Evolutionary conservation across 2,797 vertebrate genomes (phyloP).

Genomic region (Aselliscus stoliczkanus): DNA sequence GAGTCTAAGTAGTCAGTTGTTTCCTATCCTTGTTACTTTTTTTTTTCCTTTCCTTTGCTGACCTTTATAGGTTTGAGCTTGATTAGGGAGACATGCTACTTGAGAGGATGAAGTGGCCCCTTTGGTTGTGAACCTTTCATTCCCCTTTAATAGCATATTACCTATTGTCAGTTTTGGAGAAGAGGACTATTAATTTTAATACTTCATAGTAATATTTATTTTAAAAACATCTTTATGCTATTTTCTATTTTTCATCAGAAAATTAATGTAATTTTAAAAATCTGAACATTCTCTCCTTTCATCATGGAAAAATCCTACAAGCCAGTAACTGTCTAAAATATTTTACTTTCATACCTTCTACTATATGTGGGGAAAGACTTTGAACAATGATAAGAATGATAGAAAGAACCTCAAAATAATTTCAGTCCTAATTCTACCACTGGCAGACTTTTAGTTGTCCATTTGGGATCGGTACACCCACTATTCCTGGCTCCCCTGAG

Average conservation of each 20-base stretch:
- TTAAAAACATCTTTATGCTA: neutral
- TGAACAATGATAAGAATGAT: neutral
- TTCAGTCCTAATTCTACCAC: neutral
- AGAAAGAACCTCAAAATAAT: neutral
- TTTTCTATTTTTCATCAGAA: neutral
- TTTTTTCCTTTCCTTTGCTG: neutral
- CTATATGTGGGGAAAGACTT: neutral
- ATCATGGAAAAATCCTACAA: neutral
- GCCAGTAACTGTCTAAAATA: neutral
- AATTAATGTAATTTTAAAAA: neutral
- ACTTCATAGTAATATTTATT: neutral
- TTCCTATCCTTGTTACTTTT: neutral
- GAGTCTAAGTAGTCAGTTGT: neutral
- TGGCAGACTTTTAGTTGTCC: neutral
- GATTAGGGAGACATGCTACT: neutral
- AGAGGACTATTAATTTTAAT: neutral
- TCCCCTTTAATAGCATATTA: neutral
- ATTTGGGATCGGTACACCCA: fast-evolving
- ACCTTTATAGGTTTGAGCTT: neutral
- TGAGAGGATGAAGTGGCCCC: neutral
- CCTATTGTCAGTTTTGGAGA: neutral
- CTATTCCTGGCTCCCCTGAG: neutral
- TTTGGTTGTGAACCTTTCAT: neutral
- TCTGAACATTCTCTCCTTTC: neutral
- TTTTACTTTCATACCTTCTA: neutral